phyloP scores from a whole-genome alignment of 2,888 invertebrate genomes.

The Drosophila incognita region DNA sequence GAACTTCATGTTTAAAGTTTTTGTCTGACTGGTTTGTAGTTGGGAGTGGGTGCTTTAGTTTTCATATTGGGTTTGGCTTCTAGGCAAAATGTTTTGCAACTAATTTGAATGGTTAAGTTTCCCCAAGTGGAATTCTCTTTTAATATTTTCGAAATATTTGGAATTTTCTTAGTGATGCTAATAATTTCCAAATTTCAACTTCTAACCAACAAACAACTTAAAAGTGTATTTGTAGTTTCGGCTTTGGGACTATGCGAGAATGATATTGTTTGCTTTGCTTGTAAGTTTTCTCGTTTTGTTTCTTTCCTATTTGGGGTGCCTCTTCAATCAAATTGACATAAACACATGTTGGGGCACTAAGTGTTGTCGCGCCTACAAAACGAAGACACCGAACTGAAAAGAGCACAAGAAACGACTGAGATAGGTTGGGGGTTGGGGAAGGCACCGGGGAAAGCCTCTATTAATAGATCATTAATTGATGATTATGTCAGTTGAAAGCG shows the following conservation, averaged over 20 bases:
- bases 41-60: conserved; percentile 1
- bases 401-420: background rate
- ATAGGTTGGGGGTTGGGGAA: background rate
- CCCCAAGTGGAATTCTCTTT: background rate
- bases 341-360: conserved; percentile 75
- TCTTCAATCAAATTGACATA: conserved; percentile 77
- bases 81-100: background rate
- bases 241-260: background rate
- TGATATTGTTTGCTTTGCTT: conserved; percentile 13
- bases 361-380: conserved; percentile 66
- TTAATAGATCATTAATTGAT: conserved; percentile 83
- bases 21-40: background rate
- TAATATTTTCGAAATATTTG: background rate
- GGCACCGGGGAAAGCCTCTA: conserved; percentile 56
- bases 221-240: conserved; percentile 25
- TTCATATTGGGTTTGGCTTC: background rate
- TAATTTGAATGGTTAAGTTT: background rate
- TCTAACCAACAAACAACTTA: background rate
- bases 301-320: conserved; percentile 30
- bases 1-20: conserved; percentile 8
- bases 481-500: conserved; percentile 82
- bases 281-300: conserved; percentile 23
- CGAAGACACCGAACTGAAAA: conserved; percentile 4
- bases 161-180: background rate
- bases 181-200: background rate